Conservation (phyloP, 1,140 invertebrate species). For the Neomicropteryx cornuta region DNA sequence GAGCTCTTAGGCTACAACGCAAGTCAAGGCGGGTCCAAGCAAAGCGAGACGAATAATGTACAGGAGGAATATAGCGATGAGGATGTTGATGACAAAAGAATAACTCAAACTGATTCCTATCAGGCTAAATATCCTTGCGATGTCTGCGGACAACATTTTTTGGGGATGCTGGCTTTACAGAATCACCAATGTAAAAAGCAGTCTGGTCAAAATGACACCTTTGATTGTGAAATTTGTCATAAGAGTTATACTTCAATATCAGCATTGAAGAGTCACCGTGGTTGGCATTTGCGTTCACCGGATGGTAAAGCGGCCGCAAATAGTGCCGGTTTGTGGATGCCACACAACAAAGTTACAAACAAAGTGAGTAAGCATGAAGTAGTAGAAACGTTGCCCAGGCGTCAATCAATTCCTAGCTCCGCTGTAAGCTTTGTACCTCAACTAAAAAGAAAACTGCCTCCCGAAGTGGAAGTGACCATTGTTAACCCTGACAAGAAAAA, state of each 20-base stretch:
- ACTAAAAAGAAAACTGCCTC: conserved; percentile 31
- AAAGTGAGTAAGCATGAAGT: conserved; percentile 39
- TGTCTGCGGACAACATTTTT: conserved; percentile 35
- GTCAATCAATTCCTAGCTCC: conserved; percentile 17
- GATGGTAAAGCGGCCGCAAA: conserved; percentile 40
- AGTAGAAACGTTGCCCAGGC: conserved; percentile 21
- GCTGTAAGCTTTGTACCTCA: conserved; percentile 10
- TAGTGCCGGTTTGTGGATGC: conserved; percentile 39
- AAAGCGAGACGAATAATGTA: conserved; percentile 25
- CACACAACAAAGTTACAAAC: conserved; percentile 36
- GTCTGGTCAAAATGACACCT: conserved; percentile 26
- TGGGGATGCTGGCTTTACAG: conserved; percentile 32
- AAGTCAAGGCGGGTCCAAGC: conserved; percentile 27
- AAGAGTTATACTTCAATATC: conserved; percentile 44
- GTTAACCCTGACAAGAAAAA: conserved; percentile 37
- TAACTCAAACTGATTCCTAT: conserved; percentile 25
- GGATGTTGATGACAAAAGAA: conserved; percentile 26
- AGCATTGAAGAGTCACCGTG: conserved; percentile 45
- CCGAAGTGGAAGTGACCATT: conserved; percentile 37
- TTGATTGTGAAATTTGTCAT: conserved; percentile 45
- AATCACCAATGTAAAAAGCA: conserved; percentile 35
- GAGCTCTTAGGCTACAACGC: conserved; percentile 36
- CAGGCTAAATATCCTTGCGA: conserved; percentile 35
- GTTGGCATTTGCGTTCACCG: conserved; percentile 45
- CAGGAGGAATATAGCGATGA: conserved; percentile 25